Percentiles rank a stretch among this genome's conserved stretches.
Conservation (phyloP, 2,888 invertebrate genomes). For the Abrostola triplasia region DNA sequence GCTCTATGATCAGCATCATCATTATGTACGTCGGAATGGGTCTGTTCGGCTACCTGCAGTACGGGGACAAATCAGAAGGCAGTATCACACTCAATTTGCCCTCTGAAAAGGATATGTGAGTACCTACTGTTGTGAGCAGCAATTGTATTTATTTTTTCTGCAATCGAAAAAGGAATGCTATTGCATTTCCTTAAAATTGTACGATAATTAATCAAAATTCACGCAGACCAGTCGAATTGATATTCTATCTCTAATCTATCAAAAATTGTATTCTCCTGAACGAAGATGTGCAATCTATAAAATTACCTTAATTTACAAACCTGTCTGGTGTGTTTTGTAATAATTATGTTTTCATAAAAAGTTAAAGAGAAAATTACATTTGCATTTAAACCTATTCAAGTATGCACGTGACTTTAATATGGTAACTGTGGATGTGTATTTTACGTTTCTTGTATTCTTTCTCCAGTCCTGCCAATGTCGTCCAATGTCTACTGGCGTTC, state of each 20-base stretch:
- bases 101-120: conserved; percentile 89
- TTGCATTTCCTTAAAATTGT: too few relatives aligned
- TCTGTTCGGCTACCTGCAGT: conserved; percentile 96
- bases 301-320: too few relatives aligned
- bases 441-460: conserved; percentile 1
- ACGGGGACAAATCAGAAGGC: conserved; percentile 91
- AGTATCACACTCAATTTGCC: conserved; percentile 96
- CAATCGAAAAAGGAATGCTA: too few relatives aligned
- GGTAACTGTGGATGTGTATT: neutral
- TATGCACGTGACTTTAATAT: neutral
- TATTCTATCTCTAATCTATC: too few relatives aligned
- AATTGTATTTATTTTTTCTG: neutral
- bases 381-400: too few relatives aligned
- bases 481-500: conserved; percentile 92
- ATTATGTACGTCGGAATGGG: conserved; percentile 96
- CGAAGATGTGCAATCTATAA: too few relatives aligned
- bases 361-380: too few relatives aligned
- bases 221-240: too few relatives aligned
- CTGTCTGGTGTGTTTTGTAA: too few relatives aligned
- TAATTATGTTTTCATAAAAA: too few relatives aligned
- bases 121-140: conserved; percentile 24
- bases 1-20: conserved; percentile 94
- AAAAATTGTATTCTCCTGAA: too few relatives aligned
- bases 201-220: too few relatives aligned
- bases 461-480: conserved; percentile 91